Conservation (phyloP, 2,797 vertebrate species). For the Alauda arvensis region DNA sequence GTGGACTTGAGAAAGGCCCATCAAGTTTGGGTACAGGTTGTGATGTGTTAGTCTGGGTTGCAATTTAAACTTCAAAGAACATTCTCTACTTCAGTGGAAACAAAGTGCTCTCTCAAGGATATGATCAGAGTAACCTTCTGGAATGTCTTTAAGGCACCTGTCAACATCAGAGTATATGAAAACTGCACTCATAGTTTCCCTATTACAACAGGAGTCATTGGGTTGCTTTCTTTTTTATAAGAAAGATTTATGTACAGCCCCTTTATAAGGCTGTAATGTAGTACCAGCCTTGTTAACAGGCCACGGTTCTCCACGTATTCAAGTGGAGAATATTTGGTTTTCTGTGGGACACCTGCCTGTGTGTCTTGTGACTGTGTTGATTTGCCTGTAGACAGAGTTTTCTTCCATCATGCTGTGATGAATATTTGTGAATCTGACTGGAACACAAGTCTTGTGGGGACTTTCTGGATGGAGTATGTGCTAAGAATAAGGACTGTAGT, state of each 20-base stretch:
- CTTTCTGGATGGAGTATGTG: neutral
- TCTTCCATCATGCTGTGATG: neutral
- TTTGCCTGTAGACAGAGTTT: neutral
- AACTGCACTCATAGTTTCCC: neutral
- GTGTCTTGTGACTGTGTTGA: neutral
- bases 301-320: neutral
- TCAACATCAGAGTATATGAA: neutral
- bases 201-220: neutral
- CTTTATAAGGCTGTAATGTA: neutral
- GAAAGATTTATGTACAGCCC: neutral
- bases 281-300: neutral
- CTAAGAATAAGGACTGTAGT: neutral
- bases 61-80: slow-evolving; percentile 48
- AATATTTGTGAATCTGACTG: neutral
- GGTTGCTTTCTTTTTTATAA: neutral
- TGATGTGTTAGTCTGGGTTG: neutral
- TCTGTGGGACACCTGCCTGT: neutral
- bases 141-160: neutral
- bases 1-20: neutral
- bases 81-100: neutral
- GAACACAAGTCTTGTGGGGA: neutral
- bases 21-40: neutral
- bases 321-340: neutral
- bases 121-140: neutral
- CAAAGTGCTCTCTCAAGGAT: neutral